Evolutionary conservation across 2,888 invertebrate genomes (phyloP).

Genomic region (Drosophila leonis): DNA sequence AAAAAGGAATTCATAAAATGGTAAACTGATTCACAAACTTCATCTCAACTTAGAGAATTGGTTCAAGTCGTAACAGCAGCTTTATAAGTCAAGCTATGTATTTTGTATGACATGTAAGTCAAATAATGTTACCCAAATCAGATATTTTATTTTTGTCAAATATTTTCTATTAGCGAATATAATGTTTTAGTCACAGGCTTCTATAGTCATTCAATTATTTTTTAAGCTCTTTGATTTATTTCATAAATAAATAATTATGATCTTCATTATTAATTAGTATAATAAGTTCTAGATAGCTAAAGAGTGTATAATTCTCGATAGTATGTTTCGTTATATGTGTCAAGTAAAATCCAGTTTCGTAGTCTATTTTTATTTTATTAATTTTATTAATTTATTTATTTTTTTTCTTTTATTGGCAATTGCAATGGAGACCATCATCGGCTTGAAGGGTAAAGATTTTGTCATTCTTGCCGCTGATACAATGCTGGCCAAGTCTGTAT

Average conservation of each 20-base stretch:
- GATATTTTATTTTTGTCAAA: too few relatives aligned
- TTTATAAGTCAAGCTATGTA: too few relatives aligned
- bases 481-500: constrained; percentile 90
- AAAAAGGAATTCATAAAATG: too few relatives aligned
- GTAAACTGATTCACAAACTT: too few relatives aligned
- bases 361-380: background rate
- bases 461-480: constrained; percentile 95
- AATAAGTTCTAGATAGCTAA: background rate
- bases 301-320: background rate
- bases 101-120: too few relatives aligned
- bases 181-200: background rate
- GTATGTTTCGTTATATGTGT: background rate
- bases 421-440: constrained; percentile 93
- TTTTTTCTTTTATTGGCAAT: background rate
- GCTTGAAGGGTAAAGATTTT: constrained; percentile 94
- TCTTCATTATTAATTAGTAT: background rate
- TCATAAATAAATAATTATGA: background rate
- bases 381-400: background rate
- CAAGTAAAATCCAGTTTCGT: background rate
- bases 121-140: too few relatives aligned
- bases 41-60: too few relatives aligned
- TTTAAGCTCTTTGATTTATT: background rate
- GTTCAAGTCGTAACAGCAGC: too few relatives aligned
- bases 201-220: too few relatives aligned
- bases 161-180: too few relatives aligned